A percentile compares a stretch with the other conserved stretches of the same genome.
Evolutionary conservation across 2,888 invertebrate species (phyloP).

Genomic region (Ecdyonurus torrentis): DNA sequence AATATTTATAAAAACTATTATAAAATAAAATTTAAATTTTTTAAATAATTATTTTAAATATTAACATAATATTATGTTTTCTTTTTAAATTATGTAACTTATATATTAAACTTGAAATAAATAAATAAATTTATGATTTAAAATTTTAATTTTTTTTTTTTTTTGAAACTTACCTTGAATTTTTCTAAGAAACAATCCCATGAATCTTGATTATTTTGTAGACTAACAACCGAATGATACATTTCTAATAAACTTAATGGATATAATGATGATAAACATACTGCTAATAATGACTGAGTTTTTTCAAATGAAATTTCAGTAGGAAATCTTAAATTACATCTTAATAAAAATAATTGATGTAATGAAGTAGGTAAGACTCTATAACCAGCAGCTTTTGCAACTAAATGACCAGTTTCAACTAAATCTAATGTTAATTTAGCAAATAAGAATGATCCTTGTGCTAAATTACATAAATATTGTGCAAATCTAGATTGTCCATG

Average conservation of each 20-base stretch:
- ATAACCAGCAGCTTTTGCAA: constrained; percentile 84
- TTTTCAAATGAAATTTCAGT: constrained; percentile 81
- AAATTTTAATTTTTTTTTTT: too few species aligned
- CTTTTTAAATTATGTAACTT: too few species aligned
- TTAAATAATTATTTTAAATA: not conserved
- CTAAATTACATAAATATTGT: constrained; percentile 63
- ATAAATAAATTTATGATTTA: too few species aligned
- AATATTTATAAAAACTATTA: not conserved
- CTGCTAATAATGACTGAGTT: constrained; percentile 72
- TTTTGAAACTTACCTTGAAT: constrained; percentile 40
- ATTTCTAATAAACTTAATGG: constrained; percentile 82
- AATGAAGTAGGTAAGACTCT: constrained; percentile 75
- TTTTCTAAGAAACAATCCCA: constrained; percentile 85
- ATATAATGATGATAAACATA: constrained; percentile 79
- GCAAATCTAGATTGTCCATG: constrained; percentile 48
- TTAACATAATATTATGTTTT: too few species aligned
- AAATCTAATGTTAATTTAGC: constrained; percentile 82
- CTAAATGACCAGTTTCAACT: constrained; percentile 78
- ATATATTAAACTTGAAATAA: too few species aligned
- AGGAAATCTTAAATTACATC: constrained; percentile 68
- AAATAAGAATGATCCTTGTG: constrained; percentile 82
- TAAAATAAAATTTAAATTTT: not conserved
- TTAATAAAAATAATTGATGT: constrained; percentile 76
- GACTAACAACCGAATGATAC: constrained; percentile 81
- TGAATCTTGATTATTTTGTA: constrained; percentile 58